phyloP scores from a whole-genome alignment of 1,140 invertebrate genomes.

The Mamestra configurata region DNA sequence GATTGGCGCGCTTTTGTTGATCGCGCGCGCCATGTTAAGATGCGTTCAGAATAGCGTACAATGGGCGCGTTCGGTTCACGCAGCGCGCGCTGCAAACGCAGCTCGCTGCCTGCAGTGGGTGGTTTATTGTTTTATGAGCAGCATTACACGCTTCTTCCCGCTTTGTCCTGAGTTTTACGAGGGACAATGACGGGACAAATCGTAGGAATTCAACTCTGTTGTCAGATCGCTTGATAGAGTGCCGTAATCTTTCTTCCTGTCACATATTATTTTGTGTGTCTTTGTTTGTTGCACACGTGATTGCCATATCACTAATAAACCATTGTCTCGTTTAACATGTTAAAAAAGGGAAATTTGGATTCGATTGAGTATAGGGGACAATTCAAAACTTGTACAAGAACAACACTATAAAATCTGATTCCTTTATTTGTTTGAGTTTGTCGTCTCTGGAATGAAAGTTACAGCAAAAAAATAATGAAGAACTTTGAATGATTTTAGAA shows the following conservation, averaged over 20 bases:
- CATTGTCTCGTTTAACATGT: slow-evolving; percentile 35
- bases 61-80: slow-evolving; percentile 48
- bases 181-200: slow-evolving; percentile 71
- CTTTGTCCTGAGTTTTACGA: slow-evolving; percentile 61
- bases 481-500: too few species aligned
- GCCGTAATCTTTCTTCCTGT: slow-evolving; percentile 74
- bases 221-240: slow-evolving; percentile 71
- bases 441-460: too few species aligned
- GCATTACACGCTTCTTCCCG: slow-evolving; percentile 63
- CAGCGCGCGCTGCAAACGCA: slow-evolving; percentile 2
- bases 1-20: slow-evolving; percentile 58
- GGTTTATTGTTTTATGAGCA: slow-evolving; percentile 78
- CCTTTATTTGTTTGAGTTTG: neutral
- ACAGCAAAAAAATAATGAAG: too few species aligned
- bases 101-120: slow-evolving; percentile 56
- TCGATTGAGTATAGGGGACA: slow-evolving; percentile 11
- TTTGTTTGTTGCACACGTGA: slow-evolving; percentile 51
- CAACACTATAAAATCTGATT: neutral
- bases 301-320: slow-evolving; percentile 50
- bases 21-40: slow-evolving; percentile 45
- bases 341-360: neutral
- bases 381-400: neutral
- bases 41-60: slow-evolving; percentile 32
- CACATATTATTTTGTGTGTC: slow-evolving; percentile 64
- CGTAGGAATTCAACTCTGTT: slow-evolving; percentile 67